Conservation (phyloP, 2,113 vertebrate genomes). For the Corythoichthys haematopterus region DNA sequence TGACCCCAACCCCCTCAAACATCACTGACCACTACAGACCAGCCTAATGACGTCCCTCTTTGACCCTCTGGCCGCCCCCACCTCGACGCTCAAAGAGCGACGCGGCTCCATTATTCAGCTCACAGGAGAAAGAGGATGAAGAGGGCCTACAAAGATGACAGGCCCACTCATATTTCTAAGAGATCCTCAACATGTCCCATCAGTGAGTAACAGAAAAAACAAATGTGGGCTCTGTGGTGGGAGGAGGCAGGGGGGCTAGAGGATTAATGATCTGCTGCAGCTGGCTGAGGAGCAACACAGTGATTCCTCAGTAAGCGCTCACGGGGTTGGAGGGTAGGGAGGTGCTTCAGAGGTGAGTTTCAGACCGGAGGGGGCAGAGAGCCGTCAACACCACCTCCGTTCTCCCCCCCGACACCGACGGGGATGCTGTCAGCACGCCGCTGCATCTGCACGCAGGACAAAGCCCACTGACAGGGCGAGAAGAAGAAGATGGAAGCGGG, state of each 20-base stretch:
- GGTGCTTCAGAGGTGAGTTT: conserved; percentile 36
- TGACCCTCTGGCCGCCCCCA: conserved; percentile 30
- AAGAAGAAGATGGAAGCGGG: conserved; percentile 19
- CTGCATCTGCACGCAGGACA: conserved; percentile 58
- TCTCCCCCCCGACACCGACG: conserved; percentile 53
- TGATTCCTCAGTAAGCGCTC: conserved; percentile 35
- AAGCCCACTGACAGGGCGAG: conserved; percentile 49
- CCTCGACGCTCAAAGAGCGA: conserved; percentile 48
- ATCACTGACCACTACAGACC: conserved; percentile 63
- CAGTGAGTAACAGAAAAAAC: conserved; percentile 51
- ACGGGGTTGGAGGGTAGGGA: conserved; percentile 24
- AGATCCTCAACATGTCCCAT: conserved; percentile 37
- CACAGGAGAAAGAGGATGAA: conserved; percentile 21
- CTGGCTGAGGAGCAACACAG: conserved; percentile 37
- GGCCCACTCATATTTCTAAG: conserved; percentile 29
- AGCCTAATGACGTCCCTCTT: conserved; percentile 62
- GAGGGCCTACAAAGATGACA: conserved; percentile 22
- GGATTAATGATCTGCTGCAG: conserved; percentile 61
- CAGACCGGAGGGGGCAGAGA: conserved; percentile 39
- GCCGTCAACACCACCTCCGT: conserved; percentile 43
- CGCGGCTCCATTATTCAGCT: conserved; percentile 52
- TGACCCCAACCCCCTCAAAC: conserved; percentile 63
- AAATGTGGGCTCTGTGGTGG: conserved; percentile 35
- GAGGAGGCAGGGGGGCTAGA: conserved; percentile 10
- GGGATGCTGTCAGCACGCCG: conserved; percentile 49